Evolutionary conservation across 2,888 invertebrate species (phyloP).

Genomic region (Epinotia demarniana): DNA sequence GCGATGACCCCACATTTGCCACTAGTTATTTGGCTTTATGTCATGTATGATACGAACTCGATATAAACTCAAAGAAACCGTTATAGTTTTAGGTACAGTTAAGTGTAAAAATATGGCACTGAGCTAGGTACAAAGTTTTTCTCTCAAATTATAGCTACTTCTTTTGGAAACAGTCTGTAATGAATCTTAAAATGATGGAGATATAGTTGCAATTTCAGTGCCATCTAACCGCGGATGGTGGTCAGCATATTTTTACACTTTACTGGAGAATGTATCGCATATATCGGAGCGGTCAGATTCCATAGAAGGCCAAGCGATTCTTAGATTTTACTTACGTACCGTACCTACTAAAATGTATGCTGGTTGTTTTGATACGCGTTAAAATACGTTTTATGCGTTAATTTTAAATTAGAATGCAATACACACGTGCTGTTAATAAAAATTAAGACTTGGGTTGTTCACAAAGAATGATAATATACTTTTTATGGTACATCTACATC

Average conservation of each 20-base stretch:
- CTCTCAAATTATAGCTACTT: neutral
- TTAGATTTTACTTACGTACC: neutral
- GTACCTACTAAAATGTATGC: neutral
- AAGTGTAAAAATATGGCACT: constrained; percentile 15
- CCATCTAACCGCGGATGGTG: no score
- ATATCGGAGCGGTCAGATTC: constrained; percentile 13
- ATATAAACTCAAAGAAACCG: neutral
- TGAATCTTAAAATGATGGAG: neutral
- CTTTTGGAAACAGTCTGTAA: neutral
- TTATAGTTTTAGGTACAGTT: constrained; percentile 17
- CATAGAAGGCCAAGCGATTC: neutral
- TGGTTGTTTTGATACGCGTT: neutral
- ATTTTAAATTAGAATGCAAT: neutral
- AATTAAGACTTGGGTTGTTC: neutral
- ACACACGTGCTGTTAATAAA: neutral
- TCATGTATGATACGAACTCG: constrained; percentile 14
- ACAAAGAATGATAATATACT: neutral
- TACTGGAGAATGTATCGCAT: constrained; percentile 7
- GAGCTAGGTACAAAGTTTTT: neutral
- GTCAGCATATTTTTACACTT: constrained; percentile 7
- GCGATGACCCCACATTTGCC: neutral
- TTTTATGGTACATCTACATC: neutral
- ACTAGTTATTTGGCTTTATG: constrained; percentile 31
- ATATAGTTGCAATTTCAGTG: neutral
- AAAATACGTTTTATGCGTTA: neutral